phyloP scores from a whole-genome alignment of 2,888 invertebrate species.

The Silvanus unidentatus region DNA sequence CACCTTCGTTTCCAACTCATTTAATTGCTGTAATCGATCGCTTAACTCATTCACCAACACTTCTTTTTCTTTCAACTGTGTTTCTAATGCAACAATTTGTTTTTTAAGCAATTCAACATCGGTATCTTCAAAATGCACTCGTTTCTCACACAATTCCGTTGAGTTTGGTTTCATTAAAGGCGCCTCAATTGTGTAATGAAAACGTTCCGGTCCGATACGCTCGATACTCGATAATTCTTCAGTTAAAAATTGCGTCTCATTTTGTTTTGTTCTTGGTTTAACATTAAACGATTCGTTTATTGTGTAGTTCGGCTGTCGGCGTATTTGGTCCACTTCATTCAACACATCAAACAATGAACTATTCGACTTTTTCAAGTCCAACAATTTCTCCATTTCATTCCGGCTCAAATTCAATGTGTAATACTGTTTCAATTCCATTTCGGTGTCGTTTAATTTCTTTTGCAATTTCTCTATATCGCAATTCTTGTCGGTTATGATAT shows the following conservation, averaged over 20 bases:
- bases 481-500: constrained; percentile 63
- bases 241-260: not conserved
- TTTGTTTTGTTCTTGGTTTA: too few species aligned
- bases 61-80: constrained; percentile 56
- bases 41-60: constrained; percentile 54
- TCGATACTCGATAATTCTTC: constrained; percentile 39
- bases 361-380: constrained; percentile 55
- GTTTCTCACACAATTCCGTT: constrained; percentile 37
- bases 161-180: constrained; percentile 36
- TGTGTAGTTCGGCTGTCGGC: not conserved
- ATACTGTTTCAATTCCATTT: constrained; percentile 49
- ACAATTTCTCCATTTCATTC: constrained; percentile 48
- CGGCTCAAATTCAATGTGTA: constrained; percentile 57
- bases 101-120: constrained; percentile 29
- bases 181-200: constrained; percentile 45
- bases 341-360: constrained; percentile 67
- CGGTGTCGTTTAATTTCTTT: constrained; percentile 52
- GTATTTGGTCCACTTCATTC: constrained; percentile 56
- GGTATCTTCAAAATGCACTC: constrained; percentile 52
- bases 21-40: constrained; percentile 50
- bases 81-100: constrained; percentile 48
- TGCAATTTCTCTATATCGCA: constrained; percentile 61
- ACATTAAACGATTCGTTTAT: too few species aligned
- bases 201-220: constrained; percentile 36
- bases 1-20: constrained; percentile 50